These are phyloP conservation scores for Scaptodrosophila latifasciaeformis DNA, from an alignment of 2,888 invertebrate genomes.

Conservation along the genomic window DNA sequence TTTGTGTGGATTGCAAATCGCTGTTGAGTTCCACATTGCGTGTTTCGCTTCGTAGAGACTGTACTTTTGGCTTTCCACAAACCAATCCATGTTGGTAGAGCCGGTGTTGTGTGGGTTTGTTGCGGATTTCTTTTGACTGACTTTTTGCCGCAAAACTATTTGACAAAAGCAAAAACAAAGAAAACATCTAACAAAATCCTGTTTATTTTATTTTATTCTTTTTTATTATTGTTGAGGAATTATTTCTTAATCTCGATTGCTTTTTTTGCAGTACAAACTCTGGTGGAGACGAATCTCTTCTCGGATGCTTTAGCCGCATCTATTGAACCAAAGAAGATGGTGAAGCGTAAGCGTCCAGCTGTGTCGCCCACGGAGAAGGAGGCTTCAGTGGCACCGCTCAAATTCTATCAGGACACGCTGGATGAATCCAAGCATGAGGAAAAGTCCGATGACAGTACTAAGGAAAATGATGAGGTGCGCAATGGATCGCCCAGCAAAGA, in stretches of 20 bases:
- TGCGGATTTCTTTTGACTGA: not conserved
- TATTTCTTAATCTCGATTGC: not conserved
- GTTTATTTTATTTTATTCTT: not conserved
- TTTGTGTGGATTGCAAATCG: too few relatives aligned
- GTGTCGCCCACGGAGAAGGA: constrained; percentile 77
- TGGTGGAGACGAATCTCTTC: constrained; percentile 94
- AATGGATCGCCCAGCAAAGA: constrained; percentile 46
- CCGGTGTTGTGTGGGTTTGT: not conserved
- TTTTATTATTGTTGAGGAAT: not conserved
- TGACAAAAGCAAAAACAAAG: constrained; percentile 33
- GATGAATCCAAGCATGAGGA: constrained; percentile 77
- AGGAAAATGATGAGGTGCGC: constrained; percentile 51
- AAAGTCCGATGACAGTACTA: constrained; percentile 49
- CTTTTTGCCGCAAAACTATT: not conserved
- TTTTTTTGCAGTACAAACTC: constrained; percentile 79
- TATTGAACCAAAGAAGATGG: constrained; percentile 83
- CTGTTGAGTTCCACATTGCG: too few relatives aligned
- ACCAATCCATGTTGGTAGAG: not conserved
- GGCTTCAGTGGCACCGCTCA: constrained; percentile 80
- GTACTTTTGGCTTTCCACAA: not conserved
- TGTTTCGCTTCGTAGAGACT: not conserved
- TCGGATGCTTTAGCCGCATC: constrained; percentile 92
- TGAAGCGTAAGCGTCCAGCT: constrained; percentile 85
- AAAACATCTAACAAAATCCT: not conserved
- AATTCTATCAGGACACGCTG: constrained; percentile 94